Evolutionary conservation across 2,888 invertebrate genomes (phyloP), one percentile per base, ranked within the genome.

Genomic region (Helleia helle): DNA sequence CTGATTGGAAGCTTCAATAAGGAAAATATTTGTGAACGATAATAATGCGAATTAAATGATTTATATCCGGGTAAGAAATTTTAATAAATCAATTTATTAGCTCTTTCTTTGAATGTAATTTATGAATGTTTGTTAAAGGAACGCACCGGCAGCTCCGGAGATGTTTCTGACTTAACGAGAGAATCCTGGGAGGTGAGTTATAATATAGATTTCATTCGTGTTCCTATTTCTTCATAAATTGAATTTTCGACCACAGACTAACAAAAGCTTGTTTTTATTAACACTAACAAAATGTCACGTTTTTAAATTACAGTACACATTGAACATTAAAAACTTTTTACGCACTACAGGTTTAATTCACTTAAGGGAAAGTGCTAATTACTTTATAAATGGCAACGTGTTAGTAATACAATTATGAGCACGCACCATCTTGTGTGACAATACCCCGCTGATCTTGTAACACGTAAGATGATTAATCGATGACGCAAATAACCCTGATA

Each of bases 121-220:
- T 52, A 40, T 36, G 47, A 11, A 50, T 49, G 46, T 53, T 61
- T 59, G 50, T 68, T 57, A 34, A 56, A 87, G 77, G 87, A 86
- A 47, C 86, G 89, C 40, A 87, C 87, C 46, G 88, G 87, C 52
- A 91, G 90, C 62, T 88, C 90, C 44, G 91, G 90, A 42, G 93
- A 93, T 67, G 90, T 93, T 25, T 87, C 90, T 6, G 94, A 94
- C 62, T 85, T 94, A 50, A 94, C 94, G 40, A 90, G 93, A 65
- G 95, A 95, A 73, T 95, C 94, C 48, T 96, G 96, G 96, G 95
- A 96, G 95, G 96, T 96, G 81, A 89, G 93, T 87, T 37, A 36
- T 18, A 29, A 12, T 31, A 29, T 36, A 42, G 5, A 36, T 44
- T 14, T 43, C 40, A 17, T 27, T 39, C 13, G 44, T 36, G 38